Conservation (phyloP, 2,797 vertebrate species). For the Phoeniculus purpureus region DNA sequence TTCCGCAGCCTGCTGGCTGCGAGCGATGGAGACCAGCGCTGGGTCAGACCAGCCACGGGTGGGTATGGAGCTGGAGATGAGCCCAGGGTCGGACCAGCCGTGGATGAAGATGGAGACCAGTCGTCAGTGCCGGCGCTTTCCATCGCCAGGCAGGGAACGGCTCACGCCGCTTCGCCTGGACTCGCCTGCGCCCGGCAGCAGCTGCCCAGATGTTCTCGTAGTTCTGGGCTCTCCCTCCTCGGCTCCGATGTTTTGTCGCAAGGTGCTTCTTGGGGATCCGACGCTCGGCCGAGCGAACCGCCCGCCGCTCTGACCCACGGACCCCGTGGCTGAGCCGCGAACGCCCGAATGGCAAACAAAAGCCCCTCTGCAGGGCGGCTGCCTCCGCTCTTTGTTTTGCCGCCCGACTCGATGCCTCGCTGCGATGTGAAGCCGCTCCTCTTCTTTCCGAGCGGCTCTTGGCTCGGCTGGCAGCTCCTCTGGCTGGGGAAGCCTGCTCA, state of each 20-base stretch:
- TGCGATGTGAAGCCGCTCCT: no score
- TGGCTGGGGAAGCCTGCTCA: background rate
- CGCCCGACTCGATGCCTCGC: background rate
- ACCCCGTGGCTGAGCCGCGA: background rate
- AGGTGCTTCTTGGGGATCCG: background rate
- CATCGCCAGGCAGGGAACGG: background rate
- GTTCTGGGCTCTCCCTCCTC: background rate
- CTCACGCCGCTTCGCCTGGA: background rate
- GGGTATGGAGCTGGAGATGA: background rate
- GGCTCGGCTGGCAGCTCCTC: background rate
- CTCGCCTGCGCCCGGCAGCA: background rate
- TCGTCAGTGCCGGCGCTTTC: background rate
- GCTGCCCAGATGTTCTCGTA: background rate
- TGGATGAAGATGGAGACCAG: background rate
- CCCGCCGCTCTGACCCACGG: background rate
- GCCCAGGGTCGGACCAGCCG: no score
- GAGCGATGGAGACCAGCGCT: background rate
- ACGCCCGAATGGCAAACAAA: background rate
- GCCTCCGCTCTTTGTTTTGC: background rate
- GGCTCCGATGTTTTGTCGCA: background rate
- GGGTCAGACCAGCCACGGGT: no score
- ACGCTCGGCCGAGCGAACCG: background rate
- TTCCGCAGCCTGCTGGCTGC: background rate
- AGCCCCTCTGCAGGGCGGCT: background rate
- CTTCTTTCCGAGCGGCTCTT: background rate